Evolutionary conservation across 1,140 invertebrate species (phyloP), one percentile per base, ranked within the genome.

Genomic region (Leptinotarsa lineolata): DNA sequence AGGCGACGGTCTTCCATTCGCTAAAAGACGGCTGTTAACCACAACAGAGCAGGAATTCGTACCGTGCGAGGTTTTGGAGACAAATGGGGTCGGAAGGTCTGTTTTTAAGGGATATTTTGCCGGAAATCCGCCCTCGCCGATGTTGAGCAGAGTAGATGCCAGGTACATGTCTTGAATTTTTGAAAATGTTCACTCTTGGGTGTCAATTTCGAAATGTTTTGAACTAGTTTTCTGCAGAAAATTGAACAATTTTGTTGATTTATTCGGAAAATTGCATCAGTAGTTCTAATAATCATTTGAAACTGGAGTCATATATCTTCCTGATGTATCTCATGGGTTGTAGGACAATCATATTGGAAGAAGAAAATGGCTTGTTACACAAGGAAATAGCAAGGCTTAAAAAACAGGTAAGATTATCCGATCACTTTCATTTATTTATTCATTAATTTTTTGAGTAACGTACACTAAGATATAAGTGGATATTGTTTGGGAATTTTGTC

Each of bases 341-440:
- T 61, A 84, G 87, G 68, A 85, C 85, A n/a, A 83, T 88, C 73
- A 86, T 89, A 63, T 81, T 93, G n/a, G 91, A 92, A 80, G 92
- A 93, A 77, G 92, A 94, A 82, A 94, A 93, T 84, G 86, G 85
- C 54, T 85, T 93, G 73, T 82, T 94, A 48, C 87, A 91, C 76
- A 89, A 91, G 74, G 91, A 91, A 82, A 88, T 94, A 68, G 91
- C 92, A 59, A 92, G 93, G 77, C 82, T 94, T 64, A 92, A 92
- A 82, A 92, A 91, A 78, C 89, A 90, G 81, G 89, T 89, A 72
- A 78, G 73, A n/a, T 18, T 13, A 39, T 39, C 8, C 8, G 30
- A 39, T 39, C 8, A 39, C 11, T 8, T 39, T 39, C 8, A 39
- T 39, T 39, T 39, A 39, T 39, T 39, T 3, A 39, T 39, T 39